These are phyloP conservation scores for Nomada goodeniana DNA, from an alignment of 2,888 invertebrate species.

Conservation along the genomic window DNA sequence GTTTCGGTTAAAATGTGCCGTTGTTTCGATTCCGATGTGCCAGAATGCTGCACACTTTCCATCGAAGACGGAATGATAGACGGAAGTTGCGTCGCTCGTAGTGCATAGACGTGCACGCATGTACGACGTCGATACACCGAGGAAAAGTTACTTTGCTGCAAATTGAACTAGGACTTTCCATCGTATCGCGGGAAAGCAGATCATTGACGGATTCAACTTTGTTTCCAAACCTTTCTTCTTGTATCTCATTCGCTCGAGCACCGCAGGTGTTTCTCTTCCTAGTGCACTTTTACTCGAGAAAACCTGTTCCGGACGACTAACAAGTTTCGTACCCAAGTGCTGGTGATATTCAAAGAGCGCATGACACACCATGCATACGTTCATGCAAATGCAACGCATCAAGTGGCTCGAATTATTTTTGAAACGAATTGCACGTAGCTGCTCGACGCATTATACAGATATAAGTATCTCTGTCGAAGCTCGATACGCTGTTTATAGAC, in stretches of 20 bases:
- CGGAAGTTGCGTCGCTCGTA: not conserved
- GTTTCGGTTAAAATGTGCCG: not conserved
- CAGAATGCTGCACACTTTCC: too few relatives aligned
- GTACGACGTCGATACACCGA: not conserved
- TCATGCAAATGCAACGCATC: not conserved
- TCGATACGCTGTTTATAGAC: too few relatives aligned
- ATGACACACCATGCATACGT: not conserved
- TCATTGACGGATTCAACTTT: not conserved
- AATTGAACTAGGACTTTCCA: slow-evolving; percentile 12
- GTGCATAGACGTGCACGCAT: too few relatives aligned
- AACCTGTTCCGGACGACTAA: slow-evolving; percentile 30
- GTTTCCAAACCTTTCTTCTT: not conserved
- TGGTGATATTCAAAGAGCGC: not conserved
- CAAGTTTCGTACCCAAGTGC: not conserved
- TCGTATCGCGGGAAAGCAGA: not conserved
- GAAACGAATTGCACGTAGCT: too few relatives aligned
- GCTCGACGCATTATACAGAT: too few relatives aligned
- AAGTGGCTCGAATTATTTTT: not conserved
- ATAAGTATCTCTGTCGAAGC: too few relatives aligned
- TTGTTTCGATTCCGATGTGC: not conserved
- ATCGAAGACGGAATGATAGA: not conserved
- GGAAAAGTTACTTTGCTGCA: slow-evolving; percentile 11
- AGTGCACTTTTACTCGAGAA: slow-evolving; percentile 18
- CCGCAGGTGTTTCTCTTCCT: slow-evolving; percentile 11
- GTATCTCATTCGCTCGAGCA: not conserved